A percentile compares a stretch with the other conserved stretches of the same genome.
Evolutionary conservation across 2,113 vertebrate species (phyloP).

Genomic region (Phylloscopus whistleri): DNA sequence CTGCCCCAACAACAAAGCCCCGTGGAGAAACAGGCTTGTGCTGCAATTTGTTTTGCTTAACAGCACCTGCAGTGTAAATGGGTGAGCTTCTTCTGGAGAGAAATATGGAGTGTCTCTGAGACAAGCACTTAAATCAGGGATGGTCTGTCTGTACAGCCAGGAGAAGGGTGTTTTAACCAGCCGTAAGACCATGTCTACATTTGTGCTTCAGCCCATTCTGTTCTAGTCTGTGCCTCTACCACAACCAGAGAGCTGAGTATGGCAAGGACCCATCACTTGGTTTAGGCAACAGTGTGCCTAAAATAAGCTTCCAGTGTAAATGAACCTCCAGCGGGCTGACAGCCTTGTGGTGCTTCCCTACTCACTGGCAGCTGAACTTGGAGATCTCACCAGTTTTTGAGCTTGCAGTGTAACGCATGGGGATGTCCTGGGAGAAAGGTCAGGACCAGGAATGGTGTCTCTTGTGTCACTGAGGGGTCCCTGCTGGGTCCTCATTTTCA

Average conservation of each 20-base stretch:
- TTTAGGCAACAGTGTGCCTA: background rate
- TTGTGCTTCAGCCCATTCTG: background rate
- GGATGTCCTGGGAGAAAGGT: background rate
- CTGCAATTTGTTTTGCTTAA: background rate
- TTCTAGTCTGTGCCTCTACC: background rate
- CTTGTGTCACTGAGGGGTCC: background rate
- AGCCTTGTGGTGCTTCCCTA: accelerated
- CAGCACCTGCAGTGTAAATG: background rate
- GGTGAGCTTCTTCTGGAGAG: background rate
- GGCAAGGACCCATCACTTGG: background rate
- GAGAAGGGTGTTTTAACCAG: background rate
- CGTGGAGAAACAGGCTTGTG: accelerated
- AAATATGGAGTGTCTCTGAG: background rate
- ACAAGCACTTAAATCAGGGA: background rate
- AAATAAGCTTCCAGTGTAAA: background rate
- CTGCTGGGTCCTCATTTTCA: background rate
- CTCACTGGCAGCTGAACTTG: background rate
- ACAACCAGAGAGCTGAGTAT: background rate
- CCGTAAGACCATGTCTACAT: background rate
- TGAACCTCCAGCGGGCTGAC: background rate
- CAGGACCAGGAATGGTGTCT: background rate
- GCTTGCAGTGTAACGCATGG: background rate
- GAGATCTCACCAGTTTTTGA: background rate
- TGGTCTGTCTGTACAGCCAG: background rate
- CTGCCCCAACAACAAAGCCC: background rate